Evolutionary conservation across 2,888 invertebrate genomes (phyloP).

Genomic region (Tenthredo mesomela): DNA sequence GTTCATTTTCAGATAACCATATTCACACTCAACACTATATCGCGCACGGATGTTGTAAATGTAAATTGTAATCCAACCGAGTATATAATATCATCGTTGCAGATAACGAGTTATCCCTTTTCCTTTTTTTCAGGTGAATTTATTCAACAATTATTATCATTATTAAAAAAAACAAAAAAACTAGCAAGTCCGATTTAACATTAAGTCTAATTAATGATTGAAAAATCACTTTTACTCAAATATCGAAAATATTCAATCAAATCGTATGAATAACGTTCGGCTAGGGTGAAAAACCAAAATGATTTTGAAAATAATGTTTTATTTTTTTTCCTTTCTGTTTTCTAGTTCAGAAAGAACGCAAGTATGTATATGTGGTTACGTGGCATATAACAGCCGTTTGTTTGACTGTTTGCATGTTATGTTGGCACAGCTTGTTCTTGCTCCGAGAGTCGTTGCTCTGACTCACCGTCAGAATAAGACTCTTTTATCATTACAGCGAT

Average conservation of each 20-base stretch:
- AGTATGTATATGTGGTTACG: conserved; percentile 9
- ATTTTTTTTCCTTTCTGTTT: neutral
- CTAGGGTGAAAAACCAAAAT: neutral
- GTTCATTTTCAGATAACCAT: neutral
- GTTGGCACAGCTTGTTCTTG: conserved; percentile 50
- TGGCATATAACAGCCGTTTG: conserved; percentile 39
- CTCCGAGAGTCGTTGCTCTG: conserved; percentile 45
- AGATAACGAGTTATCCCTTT: neutral
- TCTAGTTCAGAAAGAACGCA: neutral
- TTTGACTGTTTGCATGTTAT: conserved; percentile 50
- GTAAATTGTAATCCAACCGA: neutral
- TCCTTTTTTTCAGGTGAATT: neutral
- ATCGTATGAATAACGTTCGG: no score
- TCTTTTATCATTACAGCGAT: conserved; percentile 44
- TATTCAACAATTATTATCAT: neutral
- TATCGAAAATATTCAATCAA: neutral
- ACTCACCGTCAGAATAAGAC: conserved; percentile 48
- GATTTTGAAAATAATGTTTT: neutral
- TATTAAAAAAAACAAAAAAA: neutral
- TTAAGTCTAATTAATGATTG: neutral
- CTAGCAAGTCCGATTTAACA: neutral
- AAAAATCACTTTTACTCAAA: neutral
- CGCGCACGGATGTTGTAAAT: neutral
- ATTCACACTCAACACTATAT: neutral
- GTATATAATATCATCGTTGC: neutral